Evolutionary conservation across 2,797 vertebrate species (phyloP).

Genomic region (Typhlichthys eigenmanni): DNA sequence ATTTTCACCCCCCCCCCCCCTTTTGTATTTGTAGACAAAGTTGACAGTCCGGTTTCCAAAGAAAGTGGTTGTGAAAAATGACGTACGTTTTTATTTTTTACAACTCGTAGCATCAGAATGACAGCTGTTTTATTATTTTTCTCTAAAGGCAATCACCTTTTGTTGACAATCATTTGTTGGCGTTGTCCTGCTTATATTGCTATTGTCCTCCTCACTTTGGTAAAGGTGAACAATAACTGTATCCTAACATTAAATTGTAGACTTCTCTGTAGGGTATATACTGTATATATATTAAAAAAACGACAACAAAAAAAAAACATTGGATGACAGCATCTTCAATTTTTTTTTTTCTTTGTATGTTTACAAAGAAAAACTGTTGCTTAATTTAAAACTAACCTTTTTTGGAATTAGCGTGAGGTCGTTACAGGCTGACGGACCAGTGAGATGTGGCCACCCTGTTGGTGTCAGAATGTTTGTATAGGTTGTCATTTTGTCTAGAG

Average conservation of each 20-base stretch:
- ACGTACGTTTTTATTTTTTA: conserved; percentile 39
- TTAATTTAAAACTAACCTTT: too few relatives aligned
- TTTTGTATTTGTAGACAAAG: conserved; percentile 38
- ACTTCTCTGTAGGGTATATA: conserved; percentile 65
- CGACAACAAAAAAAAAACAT: conserved; percentile 14
- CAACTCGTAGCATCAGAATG: conserved; percentile 67
- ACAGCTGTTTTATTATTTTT: conserved; percentile 55
- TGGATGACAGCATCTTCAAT: too few relatives aligned
- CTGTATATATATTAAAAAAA: conserved; percentile 47
- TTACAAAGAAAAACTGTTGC: too few relatives aligned
- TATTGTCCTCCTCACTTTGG: conserved; percentile 37
- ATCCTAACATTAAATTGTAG: conserved; percentile 58
- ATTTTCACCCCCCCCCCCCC: neutral
- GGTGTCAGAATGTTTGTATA: conserved; percentile 55
- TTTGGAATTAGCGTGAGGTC: too few relatives aligned
- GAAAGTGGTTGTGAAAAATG: conserved; percentile 61
- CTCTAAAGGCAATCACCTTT: conserved; percentile 69
- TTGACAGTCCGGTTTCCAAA: conserved; percentile 72
- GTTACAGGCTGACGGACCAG: conserved; percentile 23
- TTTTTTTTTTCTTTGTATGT: neutral
- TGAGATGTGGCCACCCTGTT: conserved; percentile 49
- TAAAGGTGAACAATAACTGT: conserved; percentile 41
- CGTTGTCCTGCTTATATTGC: conserved; percentile 49
- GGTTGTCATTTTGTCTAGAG: conserved; percentile 59
- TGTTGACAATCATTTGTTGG: conserved; percentile 73